Evolutionary conservation across 2,888 invertebrate genomes (phyloP), one percentile per base, ranked within the genome.

Genomic region (Ormyrus labotus): DNA sequence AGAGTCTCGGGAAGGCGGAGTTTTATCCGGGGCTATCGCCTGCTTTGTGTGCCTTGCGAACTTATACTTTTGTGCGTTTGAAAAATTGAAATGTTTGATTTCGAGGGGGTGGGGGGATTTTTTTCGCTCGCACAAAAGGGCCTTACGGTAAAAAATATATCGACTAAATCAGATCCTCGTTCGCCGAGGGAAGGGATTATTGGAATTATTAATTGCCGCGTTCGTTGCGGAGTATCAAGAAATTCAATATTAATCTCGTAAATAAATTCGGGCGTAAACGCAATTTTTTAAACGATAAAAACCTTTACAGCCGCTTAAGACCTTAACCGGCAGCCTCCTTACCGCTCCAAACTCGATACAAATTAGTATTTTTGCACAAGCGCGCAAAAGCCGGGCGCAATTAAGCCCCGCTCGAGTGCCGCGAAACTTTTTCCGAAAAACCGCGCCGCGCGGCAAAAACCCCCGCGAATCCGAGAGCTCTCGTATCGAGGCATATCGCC

Each of bases 381-480:
- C 13, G 1, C 50, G 8, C 8, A 47, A 7, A 5, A 19, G 9
- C 13, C 13, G 5, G 45, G 13, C 1, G 13, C 13, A 48, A 19
- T 45, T 55, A 57, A 58, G 57, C 19, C 8, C 19, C 8, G 19
- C 1, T 2, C 58, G 45, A 13, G 11, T 69, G 57, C 48, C 48
- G 67, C 67, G 53, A 67, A 67, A 51, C 53, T 53, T 34, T 34
- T 34, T 53, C 7, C 10, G 34, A 13, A 51, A 48, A 82, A 81
- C 47, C 63, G 19, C 51, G 53, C 53, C 60, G 57, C 82, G 83
- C 86, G 85, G 87, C 85, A 50, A 64, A 51, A 61, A 61, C 9
- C 3, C 3, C 47, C 63, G 72, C 84, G 87, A 87, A 88, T 87
- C 87, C 64, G 57, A 64, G 81, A 45, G 6, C 84, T 8, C 57